phyloP scores from a whole-genome alignment of 53 echinoderm and acorn worm genomes.

The Echinometra lucunter region DNA sequence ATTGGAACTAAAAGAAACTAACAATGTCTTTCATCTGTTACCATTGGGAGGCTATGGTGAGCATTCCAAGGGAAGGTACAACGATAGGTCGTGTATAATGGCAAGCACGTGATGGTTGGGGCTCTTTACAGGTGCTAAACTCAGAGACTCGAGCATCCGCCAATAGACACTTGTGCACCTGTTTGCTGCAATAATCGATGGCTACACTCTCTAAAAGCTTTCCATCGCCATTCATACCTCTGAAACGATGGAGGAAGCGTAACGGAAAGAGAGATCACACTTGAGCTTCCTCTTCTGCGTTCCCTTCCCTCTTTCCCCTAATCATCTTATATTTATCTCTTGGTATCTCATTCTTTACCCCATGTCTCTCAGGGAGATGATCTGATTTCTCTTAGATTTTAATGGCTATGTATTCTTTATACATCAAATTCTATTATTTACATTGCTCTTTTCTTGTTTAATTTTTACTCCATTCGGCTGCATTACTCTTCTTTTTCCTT shows the following conservation, averaged over 20 bases:
- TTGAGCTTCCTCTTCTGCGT: neutral
- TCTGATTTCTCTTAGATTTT: neutral
- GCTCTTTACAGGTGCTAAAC: constrained; percentile 18
- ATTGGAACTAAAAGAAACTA: neutral
- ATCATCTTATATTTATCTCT: constrained; percentile 1
- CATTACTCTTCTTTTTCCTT: too few species aligned
- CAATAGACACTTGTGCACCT: constrained; percentile 47
- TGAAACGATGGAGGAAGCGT: constrained; percentile 1
- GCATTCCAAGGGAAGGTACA: neutral
- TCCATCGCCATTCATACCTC: constrained; percentile 31
- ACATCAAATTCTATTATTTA: neutral
- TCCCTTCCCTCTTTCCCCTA: neutral
- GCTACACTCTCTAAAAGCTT: constrained; percentile 31
- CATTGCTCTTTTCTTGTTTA: neutral
- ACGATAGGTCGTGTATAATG: neutral
- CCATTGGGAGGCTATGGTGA: neutral
- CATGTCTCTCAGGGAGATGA: neutral
- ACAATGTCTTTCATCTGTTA: neutral
- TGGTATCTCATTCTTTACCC: neutral
- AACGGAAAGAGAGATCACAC: constrained; percentile 21
- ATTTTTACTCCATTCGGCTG: neutral
- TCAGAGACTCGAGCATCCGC: constrained; percentile 14
- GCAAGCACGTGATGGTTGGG: constrained; percentile 4
- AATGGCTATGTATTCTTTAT: neutral
- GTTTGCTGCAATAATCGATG: constrained; percentile 37